Percentiles rank a stretch among this genome's conserved stretches.
Evolutionary conservation across 2,888 invertebrate species (phyloP).

Genomic region (Dicranocentrus wangi): DNA sequence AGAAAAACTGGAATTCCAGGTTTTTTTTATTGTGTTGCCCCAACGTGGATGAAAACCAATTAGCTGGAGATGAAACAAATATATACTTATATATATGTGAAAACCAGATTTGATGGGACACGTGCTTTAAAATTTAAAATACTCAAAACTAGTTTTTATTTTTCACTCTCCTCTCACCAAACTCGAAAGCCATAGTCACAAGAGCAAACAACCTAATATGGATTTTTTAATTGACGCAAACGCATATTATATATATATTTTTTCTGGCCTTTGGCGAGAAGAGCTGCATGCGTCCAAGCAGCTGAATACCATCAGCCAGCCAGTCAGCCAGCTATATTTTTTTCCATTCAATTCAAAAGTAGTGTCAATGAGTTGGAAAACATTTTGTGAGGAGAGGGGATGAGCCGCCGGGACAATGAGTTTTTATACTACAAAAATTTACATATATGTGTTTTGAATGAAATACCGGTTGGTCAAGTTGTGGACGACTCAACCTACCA

Average conservation of each 20-base stretch:
- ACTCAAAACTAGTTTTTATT: neutral
- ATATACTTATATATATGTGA: neutral
- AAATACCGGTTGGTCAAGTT: constrained; percentile 5
- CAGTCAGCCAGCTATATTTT: too few relatives aligned
- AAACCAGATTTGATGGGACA: neutral
- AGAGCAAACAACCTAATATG: constrained; percentile 37
- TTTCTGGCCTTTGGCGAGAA: neutral
- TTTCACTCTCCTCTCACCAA: constrained; percentile 3
- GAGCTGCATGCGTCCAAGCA: constrained; percentile 18
- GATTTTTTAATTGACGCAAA: constrained; percentile 54
- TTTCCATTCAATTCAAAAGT: too few relatives aligned
- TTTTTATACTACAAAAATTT: too few relatives aligned
- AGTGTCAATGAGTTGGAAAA: too few relatives aligned
- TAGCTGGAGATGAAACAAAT: neutral
- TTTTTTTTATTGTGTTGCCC: too few relatives aligned
- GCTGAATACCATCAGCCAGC: constrained; percentile 14
- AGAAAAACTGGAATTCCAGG: too few relatives aligned
- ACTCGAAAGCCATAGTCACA: neutral
- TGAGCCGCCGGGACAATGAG: too few relatives aligned
- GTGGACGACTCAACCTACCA: neutral
- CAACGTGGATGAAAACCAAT: neutral
- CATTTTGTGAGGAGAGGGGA: too few relatives aligned
- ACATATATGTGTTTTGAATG: too few relatives aligned
- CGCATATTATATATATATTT: constrained; percentile 19
- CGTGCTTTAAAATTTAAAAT: constrained; percentile 6